phyloP scores from a whole-genome alignment of 2,888 invertebrate genomes.

The Rhogogaster chlorosoma region DNA sequence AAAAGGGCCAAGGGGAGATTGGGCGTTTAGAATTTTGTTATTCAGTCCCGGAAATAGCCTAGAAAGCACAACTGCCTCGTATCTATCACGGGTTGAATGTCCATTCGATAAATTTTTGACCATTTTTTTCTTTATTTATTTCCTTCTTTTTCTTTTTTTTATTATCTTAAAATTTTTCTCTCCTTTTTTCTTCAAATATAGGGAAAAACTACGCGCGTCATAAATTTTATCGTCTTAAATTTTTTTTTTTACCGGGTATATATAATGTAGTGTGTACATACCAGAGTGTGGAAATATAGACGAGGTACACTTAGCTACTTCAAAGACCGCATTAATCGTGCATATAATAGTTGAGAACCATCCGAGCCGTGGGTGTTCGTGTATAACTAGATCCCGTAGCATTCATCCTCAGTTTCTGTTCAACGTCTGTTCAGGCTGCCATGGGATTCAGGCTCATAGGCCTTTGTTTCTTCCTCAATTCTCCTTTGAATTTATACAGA shows the following conservation, averaged over 20 bases:
- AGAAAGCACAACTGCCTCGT: neutral
- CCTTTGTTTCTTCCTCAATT: slow-evolving; percentile 26
- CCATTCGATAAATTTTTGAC: neutral
- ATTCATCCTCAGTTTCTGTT: neutral
- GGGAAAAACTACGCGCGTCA: neutral
- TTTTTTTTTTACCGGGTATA: neutral
- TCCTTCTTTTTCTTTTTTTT: neutral
- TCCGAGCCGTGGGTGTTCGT: slow-evolving; percentile 7
- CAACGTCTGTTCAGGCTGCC: neutral
- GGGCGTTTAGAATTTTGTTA: slow-evolving; percentile 21
- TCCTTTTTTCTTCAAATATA: neutral
- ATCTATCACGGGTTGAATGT: neutral
- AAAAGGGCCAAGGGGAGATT: neutral
- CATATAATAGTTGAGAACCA: neutral
- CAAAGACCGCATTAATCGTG: neutral
- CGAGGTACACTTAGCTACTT: neutral
- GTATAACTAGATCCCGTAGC: slow-evolving; percentile 5
- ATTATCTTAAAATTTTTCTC: neutral
- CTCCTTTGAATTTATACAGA: slow-evolving; percentile 15
- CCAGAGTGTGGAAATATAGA: neutral
- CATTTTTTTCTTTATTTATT: neutral
- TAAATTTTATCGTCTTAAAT: neutral
- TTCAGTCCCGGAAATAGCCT: slow-evolving; percentile 1
- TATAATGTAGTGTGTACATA: neutral
- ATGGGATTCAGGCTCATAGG: slow-evolving; percentile 16